Evolutionary conservation across 1,140 invertebrate genomes (phyloP).

Genomic region (Zaprionus africanus): DNA sequence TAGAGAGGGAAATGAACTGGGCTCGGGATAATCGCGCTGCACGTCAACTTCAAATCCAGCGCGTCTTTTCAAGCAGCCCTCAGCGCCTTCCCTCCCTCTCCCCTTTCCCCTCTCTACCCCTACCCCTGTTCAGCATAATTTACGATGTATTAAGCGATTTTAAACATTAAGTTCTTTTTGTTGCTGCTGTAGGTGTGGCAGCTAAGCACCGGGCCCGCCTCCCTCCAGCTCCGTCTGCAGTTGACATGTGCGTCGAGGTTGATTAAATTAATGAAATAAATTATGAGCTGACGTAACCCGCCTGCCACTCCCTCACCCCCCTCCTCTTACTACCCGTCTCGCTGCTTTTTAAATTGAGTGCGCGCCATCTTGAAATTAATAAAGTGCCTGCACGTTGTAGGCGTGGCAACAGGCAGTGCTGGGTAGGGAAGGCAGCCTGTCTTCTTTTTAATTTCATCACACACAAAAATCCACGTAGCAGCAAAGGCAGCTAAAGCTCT

Average conservation of each 20-base stretch:
- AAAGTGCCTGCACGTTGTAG: constrained; percentile 53
- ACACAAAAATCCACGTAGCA: constrained; percentile 33
- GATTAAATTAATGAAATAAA: constrained; percentile 84
- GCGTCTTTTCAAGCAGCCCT: constrained; percentile 13
- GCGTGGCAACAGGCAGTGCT: constrained; percentile 20
- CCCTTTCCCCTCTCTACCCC: background rate
- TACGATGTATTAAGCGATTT: constrained; percentile 82
- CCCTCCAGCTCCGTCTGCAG: constrained; percentile 44
- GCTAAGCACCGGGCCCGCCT: constrained; percentile 2
- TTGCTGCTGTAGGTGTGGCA: constrained; percentile 40
- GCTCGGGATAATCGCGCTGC: constrained; percentile 2
- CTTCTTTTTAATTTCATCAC: constrained; percentile 59
- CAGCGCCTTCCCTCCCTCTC: background rate
- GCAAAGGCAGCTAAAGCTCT: constrained; percentile 53
- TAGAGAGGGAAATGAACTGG: constrained; percentile 20
- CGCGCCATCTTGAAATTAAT: constrained; percentile 81
- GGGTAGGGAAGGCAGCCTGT: no score
- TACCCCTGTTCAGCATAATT: constrained; percentile 62
- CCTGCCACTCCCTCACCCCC: background rate
- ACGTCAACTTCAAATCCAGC: constrained; percentile 41
- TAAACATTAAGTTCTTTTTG: constrained; percentile 65
- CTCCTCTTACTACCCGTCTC: constrained; percentile 17
- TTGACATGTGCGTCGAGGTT: constrained; percentile 80
- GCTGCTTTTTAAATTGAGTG: constrained; percentile 75
- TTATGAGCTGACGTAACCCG: constrained; percentile 67